These are phyloP conservation scores for Grammomys surdaster DNA, from an alignment of 2,113 vertebrate species.

Conservation along the genomic window DNA sequence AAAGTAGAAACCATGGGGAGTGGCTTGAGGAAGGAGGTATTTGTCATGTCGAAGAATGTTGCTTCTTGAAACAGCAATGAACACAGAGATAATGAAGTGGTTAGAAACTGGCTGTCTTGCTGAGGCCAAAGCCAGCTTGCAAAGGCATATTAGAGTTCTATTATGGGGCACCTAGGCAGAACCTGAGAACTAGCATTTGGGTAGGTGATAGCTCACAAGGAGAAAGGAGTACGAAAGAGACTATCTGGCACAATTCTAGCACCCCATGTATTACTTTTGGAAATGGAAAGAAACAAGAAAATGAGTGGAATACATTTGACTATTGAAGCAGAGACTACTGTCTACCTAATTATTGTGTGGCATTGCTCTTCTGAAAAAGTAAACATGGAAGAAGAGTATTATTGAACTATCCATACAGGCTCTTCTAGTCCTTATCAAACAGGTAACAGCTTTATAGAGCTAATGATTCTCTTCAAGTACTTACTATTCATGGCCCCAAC, in stretches of 20 bases:
- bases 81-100: slow-evolving; percentile 21
- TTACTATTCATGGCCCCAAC: slow-evolving; percentile 65
- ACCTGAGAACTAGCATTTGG: neutral
- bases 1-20: slow-evolving; percentile 28
- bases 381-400: slow-evolving; percentile 55
- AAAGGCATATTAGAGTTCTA: slow-evolving; percentile 11
- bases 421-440: slow-evolving; percentile 45
- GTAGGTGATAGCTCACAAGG: neutral
- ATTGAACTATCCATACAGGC: slow-evolving; percentile 61
- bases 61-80: neutral
- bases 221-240: neutral
- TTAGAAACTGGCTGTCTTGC: slow-evolving; percentile 4
- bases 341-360: slow-evolving; percentile 62
- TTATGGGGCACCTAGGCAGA: neutral
- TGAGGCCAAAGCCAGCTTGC: slow-evolving; percentile 42
- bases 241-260: neutral
- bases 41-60: neutral
- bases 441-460: slow-evolving; percentile 63
- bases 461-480: slow-evolving; percentile 60
- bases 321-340: slow-evolving; percentile 42
- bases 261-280: neutral
- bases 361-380: slow-evolving; percentile 56
- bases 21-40: neutral
- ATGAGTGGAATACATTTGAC: slow-evolving; percentile 28
- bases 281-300: slow-evolving; percentile 63